A percentile compares a stretch with the other conserved stretches of the same genome.
These are phyloP conservation scores for Hyperoplus lanceolatus DNA, from an alignment of 2,797 vertebrate genomes.

Conservation along the genomic window DNA sequence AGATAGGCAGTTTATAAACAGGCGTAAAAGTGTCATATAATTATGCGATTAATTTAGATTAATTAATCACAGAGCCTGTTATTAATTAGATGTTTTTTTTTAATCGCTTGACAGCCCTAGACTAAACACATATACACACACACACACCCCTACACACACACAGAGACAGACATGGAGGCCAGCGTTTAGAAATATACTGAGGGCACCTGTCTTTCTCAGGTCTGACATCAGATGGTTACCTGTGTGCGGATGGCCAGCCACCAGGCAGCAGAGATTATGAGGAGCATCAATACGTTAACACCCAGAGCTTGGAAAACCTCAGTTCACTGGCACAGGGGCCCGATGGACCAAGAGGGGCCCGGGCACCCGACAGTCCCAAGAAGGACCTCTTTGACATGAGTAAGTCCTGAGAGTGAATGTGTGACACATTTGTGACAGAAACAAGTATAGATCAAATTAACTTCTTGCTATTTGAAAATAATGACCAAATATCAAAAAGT, in stretches of 20 bases:
- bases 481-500: too few species aligned
- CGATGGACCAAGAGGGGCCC: slow-evolving; percentile 55
- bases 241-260: slow-evolving; percentile 90
- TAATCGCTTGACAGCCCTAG: too few species aligned
- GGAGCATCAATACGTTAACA: slow-evolving; percentile 97
- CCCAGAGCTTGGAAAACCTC: slow-evolving; percentile 88
- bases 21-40: too few species aligned
- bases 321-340: slow-evolving; percentile 56
- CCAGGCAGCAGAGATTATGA: slow-evolving; percentile 89
- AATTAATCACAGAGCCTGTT: too few species aligned
- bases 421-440: not conserved
- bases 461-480: not conserved
- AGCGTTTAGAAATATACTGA: not conserved
- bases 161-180: not conserved
- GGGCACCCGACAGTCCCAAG: slow-evolving; percentile 89
- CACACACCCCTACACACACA: not conserved
- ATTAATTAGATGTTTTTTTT: too few species aligned
- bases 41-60: too few species aligned
- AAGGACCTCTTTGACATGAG: slow-evolving; percentile 99
- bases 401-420: slow-evolving; percentile 73
- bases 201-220: slow-evolving; percentile 62
- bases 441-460: not conserved
- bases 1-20: too few species aligned
- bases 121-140: not conserved
- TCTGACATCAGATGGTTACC: slow-evolving; percentile 89